phyloP scores from a whole-genome alignment of 2,797 vertebrate species.

The Meda fulgida region DNA sequence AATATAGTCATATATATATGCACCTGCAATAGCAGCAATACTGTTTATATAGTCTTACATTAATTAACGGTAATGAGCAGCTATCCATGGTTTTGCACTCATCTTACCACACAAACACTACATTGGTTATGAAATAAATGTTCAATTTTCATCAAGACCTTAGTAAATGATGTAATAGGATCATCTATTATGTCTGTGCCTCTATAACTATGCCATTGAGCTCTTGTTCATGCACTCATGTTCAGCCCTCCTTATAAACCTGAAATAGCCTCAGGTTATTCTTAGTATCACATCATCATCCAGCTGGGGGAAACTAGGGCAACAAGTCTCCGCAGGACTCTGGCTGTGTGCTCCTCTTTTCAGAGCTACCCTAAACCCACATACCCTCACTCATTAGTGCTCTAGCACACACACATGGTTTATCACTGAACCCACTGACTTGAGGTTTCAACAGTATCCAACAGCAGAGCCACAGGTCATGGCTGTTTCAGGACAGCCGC shows the following conservation, averaged over 20 bases:
- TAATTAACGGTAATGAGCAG: neutral
- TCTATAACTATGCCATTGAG: constrained; percentile 1
- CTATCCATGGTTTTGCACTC: neutral
- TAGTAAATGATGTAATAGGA: neutral
- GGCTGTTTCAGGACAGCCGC: neutral
- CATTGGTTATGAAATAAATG: neutral
- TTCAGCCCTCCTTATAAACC: constrained; percentile 5
- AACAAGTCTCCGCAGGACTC: constrained; percentile 8
- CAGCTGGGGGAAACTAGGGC: constrained; percentile 31
- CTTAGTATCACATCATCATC: constrained; percentile 12
- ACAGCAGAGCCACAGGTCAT: neutral
- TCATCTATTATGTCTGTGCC: neutral
- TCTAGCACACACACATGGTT: neutral
- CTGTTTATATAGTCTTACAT: neutral
- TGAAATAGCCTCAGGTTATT: constrained; percentile 22
- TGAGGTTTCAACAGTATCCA: neutral
- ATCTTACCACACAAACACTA: neutral
- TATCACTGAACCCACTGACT: neutral
- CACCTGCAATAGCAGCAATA: neutral
- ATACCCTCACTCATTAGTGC: neutral
- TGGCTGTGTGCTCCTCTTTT: neutral
- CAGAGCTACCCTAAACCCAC: neutral
- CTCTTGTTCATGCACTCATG: neutral
- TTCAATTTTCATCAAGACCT: neutral
- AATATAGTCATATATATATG: no score